Evolutionary conservation across 2,113 vertebrate species (phyloP).

Genomic region (Trogon surrucura): DNA sequence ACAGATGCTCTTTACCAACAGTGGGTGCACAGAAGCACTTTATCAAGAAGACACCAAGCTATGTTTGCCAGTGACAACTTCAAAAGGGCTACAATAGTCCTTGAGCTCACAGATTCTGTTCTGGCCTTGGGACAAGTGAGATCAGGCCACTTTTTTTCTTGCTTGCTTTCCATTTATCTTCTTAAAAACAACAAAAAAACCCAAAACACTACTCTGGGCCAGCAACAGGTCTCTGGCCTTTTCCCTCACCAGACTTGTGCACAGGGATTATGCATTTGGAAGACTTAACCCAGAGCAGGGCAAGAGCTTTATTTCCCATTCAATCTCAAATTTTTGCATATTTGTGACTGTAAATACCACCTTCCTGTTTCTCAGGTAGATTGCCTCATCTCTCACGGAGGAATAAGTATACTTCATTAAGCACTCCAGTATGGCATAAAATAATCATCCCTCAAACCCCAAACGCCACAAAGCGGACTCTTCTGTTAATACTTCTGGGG

Average conservation of each 20-base stretch:
- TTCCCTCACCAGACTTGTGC: background rate
- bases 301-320: background rate
- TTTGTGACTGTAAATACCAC: background rate
- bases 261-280: background rate
- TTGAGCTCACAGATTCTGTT: background rate
- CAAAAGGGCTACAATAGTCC: background rate
- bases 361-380: background rate
- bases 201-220: background rate
- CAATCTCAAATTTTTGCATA: background rate
- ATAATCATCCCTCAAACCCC: background rate
- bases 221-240: background rate
- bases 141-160: background rate
- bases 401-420: background rate
- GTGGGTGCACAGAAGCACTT: background rate
- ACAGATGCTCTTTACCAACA: background rate
- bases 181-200: background rate
- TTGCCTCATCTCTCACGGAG: background rate
- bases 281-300: background rate
- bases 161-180: background rate
- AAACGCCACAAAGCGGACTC: rapidly evolving
- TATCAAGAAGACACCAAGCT: background rate
- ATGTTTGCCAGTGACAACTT: background rate
- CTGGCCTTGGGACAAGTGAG: background rate
- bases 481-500: background rate
- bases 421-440: background rate